Conservation (phyloP, 1,140 invertebrate genomes). For the Dreissena rostriformis region DNA sequence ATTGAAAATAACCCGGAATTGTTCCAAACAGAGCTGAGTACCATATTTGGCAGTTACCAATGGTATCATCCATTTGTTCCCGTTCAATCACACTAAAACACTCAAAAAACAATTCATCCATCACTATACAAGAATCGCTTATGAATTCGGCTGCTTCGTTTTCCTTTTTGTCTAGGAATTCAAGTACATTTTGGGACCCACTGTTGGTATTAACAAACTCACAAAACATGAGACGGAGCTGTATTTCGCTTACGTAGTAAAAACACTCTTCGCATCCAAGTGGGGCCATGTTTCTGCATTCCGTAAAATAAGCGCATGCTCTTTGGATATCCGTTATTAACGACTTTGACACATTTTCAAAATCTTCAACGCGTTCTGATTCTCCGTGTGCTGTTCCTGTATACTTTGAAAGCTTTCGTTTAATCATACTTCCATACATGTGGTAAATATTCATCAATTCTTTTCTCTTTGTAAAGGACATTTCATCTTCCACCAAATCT, state of each 20-base stretch:
- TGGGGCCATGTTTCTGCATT: slow-evolving; percentile 53
- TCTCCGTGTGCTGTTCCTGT: slow-evolving; percentile 1
- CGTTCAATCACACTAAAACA: slow-evolving; percentile 43
- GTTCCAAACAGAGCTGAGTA: slow-evolving; percentile 50
- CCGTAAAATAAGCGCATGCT: slow-evolving; percentile 55
- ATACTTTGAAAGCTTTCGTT: slow-evolving; percentile 43
- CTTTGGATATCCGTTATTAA: slow-evolving; percentile 27
- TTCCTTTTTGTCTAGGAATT: slow-evolving; percentile 9
- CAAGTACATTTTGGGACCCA: slow-evolving; percentile 1
- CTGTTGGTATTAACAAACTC: slow-evolving; percentile 44
- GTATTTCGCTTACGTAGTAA: slow-evolving; percentile 56
- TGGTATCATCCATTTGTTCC: slow-evolving; percentile 29
- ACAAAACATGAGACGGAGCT: slow-evolving; percentile 54
- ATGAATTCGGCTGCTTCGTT: slow-evolving; percentile 36
- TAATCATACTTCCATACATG: slow-evolving; percentile 58
- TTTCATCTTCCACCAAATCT: slow-evolving; percentile 8
- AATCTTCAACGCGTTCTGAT: slow-evolving; percentile 1
- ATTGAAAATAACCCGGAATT: slow-evolving; percentile 9
- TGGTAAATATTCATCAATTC: slow-evolving; percentile 56
- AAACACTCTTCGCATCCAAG: slow-evolving; percentile 42
- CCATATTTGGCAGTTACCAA: slow-evolving; percentile 12
- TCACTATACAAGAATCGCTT: slow-evolving; percentile 16
- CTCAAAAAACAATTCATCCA: slow-evolving; percentile 54
- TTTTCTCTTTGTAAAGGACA: slow-evolving; percentile 10
- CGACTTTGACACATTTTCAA: slow-evolving; percentile 26